A percentile compares a stretch with the other conserved stretches of the same genome.
Evolutionary conservation across 2,888 invertebrate genomes (phyloP).

Genomic region (Heteromyza rotundicornis): DNA sequence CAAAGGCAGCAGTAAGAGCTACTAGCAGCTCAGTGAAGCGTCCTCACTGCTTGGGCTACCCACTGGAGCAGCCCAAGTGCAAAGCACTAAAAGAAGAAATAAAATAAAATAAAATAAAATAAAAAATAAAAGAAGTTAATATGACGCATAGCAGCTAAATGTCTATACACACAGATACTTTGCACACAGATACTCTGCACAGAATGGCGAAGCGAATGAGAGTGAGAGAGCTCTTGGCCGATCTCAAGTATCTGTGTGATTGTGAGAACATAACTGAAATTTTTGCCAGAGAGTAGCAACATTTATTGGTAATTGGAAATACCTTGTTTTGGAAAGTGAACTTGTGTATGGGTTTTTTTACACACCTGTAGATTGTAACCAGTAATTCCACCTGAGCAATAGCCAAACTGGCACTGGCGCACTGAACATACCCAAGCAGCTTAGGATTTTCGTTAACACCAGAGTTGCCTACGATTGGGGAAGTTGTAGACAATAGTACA

Average conservation of each 20-base stretch:
- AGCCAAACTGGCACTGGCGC: neutral
- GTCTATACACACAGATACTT: too few species aligned
- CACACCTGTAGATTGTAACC: slow-evolving; percentile 16
- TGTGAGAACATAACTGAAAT: too few species aligned
- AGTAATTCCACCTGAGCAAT: slow-evolving; percentile 9
- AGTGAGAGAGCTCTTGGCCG: too few species aligned
- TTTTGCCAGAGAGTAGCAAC: too few species aligned
- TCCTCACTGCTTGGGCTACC: too few species aligned
- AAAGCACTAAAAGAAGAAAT: neutral
- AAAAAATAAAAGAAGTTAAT: neutral
- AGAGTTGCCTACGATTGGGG: neutral
- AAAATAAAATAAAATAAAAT: neutral
- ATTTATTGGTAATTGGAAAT: too few species aligned
- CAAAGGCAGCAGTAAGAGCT: neutral
- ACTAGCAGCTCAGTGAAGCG: too few species aligned
- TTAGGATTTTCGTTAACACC: neutral
- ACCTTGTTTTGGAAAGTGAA: too few species aligned
- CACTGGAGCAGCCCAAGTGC: neutral
- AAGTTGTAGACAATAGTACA: too few species aligned
- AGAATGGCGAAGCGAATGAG: too few species aligned
- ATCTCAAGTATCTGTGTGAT: neutral
- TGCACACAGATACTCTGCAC: too few species aligned
- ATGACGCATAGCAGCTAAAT: neutral
- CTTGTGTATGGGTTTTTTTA: neutral
- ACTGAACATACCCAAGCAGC: slow-evolving; percentile 13